These are phyloP conservation scores for Callipepla squamata DNA, from an alignment of 2,113 vertebrate genomes.

Conservation along the genomic window DNA sequence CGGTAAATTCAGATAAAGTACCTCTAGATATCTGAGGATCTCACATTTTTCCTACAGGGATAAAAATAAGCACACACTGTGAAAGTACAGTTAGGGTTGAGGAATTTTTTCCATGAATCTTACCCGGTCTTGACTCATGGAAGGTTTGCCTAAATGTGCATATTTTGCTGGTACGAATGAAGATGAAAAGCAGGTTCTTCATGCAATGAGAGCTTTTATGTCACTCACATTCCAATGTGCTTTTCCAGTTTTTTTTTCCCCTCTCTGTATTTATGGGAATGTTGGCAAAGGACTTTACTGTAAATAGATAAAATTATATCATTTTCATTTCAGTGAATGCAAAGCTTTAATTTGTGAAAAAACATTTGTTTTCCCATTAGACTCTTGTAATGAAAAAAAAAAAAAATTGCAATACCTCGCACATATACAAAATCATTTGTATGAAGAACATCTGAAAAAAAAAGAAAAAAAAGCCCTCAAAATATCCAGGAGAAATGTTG, in stretches of 20 bases:
- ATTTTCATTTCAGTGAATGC: conserved; percentile 39
- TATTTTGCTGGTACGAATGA: neutral
- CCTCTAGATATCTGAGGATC: neutral
- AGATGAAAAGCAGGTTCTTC: neutral
- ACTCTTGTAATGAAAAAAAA: neutral
- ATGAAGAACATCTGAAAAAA: conserved; percentile 70
- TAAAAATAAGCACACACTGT: neutral
- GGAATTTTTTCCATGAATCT: neutral
- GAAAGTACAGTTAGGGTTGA: neutral
- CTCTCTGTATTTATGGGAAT: neutral
- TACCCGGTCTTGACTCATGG: neutral
- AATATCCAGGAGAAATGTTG: conserved; percentile 59
- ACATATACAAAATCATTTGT: conserved; percentile 21
- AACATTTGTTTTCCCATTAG: conserved; percentile 50
- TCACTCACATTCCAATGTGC: neutral
- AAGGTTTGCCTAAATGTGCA: neutral
- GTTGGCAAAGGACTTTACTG: neutral
- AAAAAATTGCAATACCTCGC: neutral
- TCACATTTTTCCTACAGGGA: neutral
- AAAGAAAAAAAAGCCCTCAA: neutral
- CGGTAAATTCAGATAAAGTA: neutral
- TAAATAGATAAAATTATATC: neutral
- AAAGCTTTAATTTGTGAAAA: conserved; percentile 55
- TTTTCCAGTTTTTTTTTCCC: neutral
- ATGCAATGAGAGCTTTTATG: neutral